Base-by-base conservation (phyloP, 2,113 vertebrate genomes). In the Agapornis roseicollis region DNA sequence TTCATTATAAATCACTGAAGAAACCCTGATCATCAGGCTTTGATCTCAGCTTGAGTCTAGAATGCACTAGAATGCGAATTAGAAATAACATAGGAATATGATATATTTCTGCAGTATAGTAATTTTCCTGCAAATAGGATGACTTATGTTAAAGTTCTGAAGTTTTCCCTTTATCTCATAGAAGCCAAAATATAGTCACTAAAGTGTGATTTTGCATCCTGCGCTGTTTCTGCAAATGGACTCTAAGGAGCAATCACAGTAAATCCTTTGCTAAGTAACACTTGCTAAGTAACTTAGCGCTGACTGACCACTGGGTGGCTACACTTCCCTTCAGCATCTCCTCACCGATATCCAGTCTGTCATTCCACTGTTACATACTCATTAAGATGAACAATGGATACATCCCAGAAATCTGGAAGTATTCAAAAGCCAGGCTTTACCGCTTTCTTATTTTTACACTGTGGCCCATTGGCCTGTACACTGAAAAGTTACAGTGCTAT, bases 241-340 rank as follows among this genome's bases (percentile, higher is more conserved):
- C 24, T 53, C 7, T 37, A 11, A 41, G 72, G n/a, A 74, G 3
- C 13, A 81, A 31, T 35, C 41, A 5, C 42, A 39, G 28, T 5
- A 70, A 77, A 55, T 28, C 39, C 37, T 49, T 8, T 1, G 1
- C 44, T n/a, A 1, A 0, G 24, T 80, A 84, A 71, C 29, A 11
- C 80, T 87, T 2, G 2, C 72, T 35, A 47, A 27, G 44, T 37
- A 73, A 55, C 52, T 72, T 64, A 55, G 52, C 42, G 1, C 64
- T n/a, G 83, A 85, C 10, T 87, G 90, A 90, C 96, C 96, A 92
- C 97, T 93, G 97, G 97, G 95, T 97, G 96, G 96, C 97, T 88
- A 8, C 96, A 92, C 94, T 85, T 90, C 85, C 94, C 96, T 97
- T 94, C 64, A 1, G 80, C 94, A 97, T 85, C 85, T 64, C 68